A percentile compares a stretch with the other conserved stretches of the same genome.
phyloP scores from a whole-genome alignment of 1,140 invertebrate genomes.

The Hyposmocoma kahamanoa region DNA sequence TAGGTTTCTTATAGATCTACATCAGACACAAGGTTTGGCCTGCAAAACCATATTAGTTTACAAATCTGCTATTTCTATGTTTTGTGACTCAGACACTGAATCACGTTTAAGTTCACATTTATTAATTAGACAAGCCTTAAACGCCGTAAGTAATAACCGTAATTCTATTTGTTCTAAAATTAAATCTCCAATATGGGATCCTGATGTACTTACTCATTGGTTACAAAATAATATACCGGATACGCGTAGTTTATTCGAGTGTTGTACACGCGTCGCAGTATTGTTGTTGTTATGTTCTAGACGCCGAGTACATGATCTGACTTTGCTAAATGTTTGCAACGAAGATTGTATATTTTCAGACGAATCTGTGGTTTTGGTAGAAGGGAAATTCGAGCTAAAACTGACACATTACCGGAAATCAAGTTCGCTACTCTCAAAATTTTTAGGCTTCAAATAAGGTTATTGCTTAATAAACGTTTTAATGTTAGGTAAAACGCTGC shows the following conservation, averaged over 20 bases:
- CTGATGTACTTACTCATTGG: slow-evolving; percentile 8
- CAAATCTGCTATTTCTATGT: slow-evolving; percentile 1
- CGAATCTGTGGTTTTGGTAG: not conserved
- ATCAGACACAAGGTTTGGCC: slow-evolving; percentile 2
- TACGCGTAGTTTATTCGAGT: slow-evolving; percentile 15
- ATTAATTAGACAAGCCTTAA: slow-evolving; percentile 19
- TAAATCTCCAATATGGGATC: slow-evolving; percentile 29
- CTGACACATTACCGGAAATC: too few species aligned
- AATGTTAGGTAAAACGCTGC: too few species aligned
- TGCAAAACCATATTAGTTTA: slow-evolving; percentile 7
- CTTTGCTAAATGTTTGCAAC: slow-evolving; percentile 8
- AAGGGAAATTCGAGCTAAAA: too few species aligned
- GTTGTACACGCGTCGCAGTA: slow-evolving; percentile 12
- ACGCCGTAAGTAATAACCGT: too few species aligned
- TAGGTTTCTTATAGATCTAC: slow-evolving; percentile 1
- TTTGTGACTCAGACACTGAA: not conserved
- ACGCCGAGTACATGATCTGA: slow-evolving; percentile 22
- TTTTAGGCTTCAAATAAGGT: too few species aligned
- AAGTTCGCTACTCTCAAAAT: too few species aligned
- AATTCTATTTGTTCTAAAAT: too few species aligned
- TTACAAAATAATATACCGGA: slow-evolving; percentile 8
- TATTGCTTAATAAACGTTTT: too few species aligned
- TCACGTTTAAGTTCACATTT: slow-evolving; percentile 12
- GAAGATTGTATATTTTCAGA: not conserved
- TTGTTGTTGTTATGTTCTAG: slow-evolving; percentile 16